Evolutionary conservation across 2,888 invertebrate genomes (phyloP).

Genomic region (Boloria selene): DNA sequence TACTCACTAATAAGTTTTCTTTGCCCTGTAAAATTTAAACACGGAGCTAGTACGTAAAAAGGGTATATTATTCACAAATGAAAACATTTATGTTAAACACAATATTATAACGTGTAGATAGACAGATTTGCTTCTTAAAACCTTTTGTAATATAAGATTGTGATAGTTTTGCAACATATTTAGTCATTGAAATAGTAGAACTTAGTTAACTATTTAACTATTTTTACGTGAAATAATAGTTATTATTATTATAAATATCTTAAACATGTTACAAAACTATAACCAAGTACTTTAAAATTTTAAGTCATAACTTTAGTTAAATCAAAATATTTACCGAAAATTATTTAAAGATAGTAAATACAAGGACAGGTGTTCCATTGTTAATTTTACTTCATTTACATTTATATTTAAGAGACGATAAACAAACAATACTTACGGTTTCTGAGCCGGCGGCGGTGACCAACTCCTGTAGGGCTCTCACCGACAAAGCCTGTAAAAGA

Average conservation of each 20-base stretch:
- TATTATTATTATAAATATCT: not conserved
- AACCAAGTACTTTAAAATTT: constrained; percentile 27
- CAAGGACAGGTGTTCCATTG: constrained; percentile 56
- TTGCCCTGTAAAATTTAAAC: constrained; percentile 79
- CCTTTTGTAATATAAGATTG: constrained; percentile 22
- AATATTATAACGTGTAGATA: constrained; percentile 29
- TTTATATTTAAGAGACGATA: constrained; percentile 36
- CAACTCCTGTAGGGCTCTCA: constrained; percentile 98
- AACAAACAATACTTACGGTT: constrained; percentile 87
- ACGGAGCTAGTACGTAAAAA: constrained; percentile 67
- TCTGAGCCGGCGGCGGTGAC: constrained; percentile 97
- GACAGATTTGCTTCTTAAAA: constrained; percentile 34
- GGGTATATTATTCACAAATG: constrained; percentile 69
- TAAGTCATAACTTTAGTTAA: constrained; percentile 40
- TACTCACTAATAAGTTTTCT: constrained; percentile 82
- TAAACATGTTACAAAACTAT: constrained; percentile 33
- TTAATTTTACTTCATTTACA: constrained; percentile 60
- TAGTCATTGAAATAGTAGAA: not conserved
- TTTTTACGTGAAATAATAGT: too few species aligned
- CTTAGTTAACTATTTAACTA: too few species aligned
- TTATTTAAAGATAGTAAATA: constrained; percentile 47
- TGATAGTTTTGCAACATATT: constrained; percentile 25
- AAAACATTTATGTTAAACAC: constrained; percentile 40
- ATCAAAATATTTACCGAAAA: constrained; percentile 51
- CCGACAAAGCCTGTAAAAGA: constrained; percentile 90